Evolutionary conservation across 2,113 vertebrate genomes (phyloP), one percentile per base, ranked within the genome.

Genomic region (Chloropsis hardwickii): DNA sequence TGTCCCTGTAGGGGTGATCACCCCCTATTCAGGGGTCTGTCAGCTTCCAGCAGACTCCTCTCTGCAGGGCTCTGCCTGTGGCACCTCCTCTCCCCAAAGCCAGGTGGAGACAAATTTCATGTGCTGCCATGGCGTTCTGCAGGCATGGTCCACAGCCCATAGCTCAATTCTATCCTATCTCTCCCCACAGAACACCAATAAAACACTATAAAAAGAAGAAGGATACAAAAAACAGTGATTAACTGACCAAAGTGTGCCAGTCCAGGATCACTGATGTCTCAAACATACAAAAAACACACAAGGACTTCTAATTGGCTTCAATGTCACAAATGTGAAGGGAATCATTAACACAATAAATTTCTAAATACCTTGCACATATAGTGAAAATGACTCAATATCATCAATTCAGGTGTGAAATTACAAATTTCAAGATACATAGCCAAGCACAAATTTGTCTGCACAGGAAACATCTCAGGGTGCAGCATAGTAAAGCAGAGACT

Each of bases 101-200:
- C 20, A 20, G 61, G 25, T 5, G 20, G 15, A 65, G 39, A 54
- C 31, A 53, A 65, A 28, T 2, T 53, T 28, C 58, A 35, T 28
- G 11, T 3, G 29, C 57, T 27, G 29, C 47, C 58, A 28, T 17
- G 31, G 39, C 0, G 0, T 35, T 29, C 39, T 64, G 76, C 31
- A n/a, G 60, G 33, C 6, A 2, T 0, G 0, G 9, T 6, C 25
- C 39, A 65, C 25, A 44, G 48, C 25, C 48, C 35, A 50, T 1
- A 23, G 39, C 40, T 66, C 77, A 45, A 20, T 45, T 54, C 77
- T 20, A 65, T 45, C 14, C 15, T 31, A 5, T 29, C 29, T 62
- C 35, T 40, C 39, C 14, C 24, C 33, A 66, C 12, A 31, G 9
- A 89, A 87, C 21, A 90, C 35, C 29, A 92, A 40, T 28, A 57